Conservation (phyloP, 2,797 vertebrate genomes). For the Sebastes taczanowskii region DNA sequence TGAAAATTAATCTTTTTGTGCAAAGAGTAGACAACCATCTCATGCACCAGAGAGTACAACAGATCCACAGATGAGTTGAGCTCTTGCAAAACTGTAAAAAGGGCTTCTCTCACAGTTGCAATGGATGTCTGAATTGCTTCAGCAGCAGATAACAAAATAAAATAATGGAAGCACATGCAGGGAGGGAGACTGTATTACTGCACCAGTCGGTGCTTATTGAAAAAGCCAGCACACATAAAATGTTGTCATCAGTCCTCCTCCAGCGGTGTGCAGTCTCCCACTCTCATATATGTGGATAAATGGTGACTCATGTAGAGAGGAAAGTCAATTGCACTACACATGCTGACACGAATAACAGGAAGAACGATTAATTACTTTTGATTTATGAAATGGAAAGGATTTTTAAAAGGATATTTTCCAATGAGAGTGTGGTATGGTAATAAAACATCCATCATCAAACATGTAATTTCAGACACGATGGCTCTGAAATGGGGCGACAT, state of each 20-base stretch:
- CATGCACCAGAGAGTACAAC: neutral
- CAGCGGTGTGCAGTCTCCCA: conserved; percentile 3
- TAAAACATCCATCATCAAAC: conserved; percentile 28
- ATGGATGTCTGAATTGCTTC: neutral
- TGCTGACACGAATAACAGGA: conserved; percentile 1
- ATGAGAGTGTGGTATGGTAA: neutral
- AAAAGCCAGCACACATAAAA: conserved; percentile 32
- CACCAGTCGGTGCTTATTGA: neutral
- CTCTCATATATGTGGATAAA: conserved; percentile 28
- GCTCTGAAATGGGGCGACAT: conserved; percentile 8
- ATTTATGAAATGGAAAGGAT: conserved; percentile 35
- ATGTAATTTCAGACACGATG: conserved; percentile 18
- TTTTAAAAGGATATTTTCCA: conserved; percentile 23
- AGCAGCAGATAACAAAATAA: neutral
- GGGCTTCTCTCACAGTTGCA: neutral
- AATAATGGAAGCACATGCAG: neutral
- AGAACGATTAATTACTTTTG: conserved; percentile 33
- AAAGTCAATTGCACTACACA: conserved; percentile 38
- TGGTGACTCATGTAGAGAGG: conserved; percentile 44
- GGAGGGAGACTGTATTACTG: neutral
- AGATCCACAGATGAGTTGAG: neutral
- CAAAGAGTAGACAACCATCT: neutral
- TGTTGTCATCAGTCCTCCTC: conserved; percentile 25
- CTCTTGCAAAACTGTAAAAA: neutral
- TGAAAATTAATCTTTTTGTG: neutral